Evolutionary conservation across 2,113 vertebrate genomes (phyloP), one percentile per base, ranked within the genome.

Genomic region (Zootoca vivipara): DNA sequence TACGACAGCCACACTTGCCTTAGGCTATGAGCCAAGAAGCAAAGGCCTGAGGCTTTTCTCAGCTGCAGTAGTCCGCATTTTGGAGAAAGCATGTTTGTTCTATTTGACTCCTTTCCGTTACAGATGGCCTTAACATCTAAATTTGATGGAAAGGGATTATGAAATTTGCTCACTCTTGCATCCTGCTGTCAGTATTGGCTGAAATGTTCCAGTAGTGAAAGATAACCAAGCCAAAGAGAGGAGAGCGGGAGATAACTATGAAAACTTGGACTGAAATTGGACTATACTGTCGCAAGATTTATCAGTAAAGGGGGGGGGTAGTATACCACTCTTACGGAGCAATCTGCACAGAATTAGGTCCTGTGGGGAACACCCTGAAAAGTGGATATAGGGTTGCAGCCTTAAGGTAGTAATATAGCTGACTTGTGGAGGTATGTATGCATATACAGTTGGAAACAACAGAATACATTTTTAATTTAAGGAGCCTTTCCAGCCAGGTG

Each of bases 121-220:
- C 35, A 77, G 86, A 35, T 15, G 73, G 83, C 65, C 75, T 89
- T 74, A 90, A 93, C 78, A 70, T 89, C 26, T 70, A 58, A 58
- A 42, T 89, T 80, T 78, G 90, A 78, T 3, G 89, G 46, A 86
- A 91, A 84, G 5, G 0, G 85, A 10, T 70, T 3, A 24, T 28
- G 92, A 46, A 90, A 85, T 82, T 72, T 92, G 79, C 4, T 0
- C 35, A 83, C 12, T 87, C 70, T 88, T 46, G 42, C 82, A 13
- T 52, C 90, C 77, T 52, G 78, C 80, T 86, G 38, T 8, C 85
- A 42, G 65, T n/a, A 89, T 0, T 1, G 2, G 3, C 75, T 9
- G 56, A 40, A 30, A 69, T 3, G 0, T 33, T 82, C 90, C 67
- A 88, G 13, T 22, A 83, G 30, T n/a, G 33, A 62, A 74, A 92